phyloP scores from a whole-genome alignment of 2,113 vertebrate genomes.

The Smithornis capensis region DNA sequence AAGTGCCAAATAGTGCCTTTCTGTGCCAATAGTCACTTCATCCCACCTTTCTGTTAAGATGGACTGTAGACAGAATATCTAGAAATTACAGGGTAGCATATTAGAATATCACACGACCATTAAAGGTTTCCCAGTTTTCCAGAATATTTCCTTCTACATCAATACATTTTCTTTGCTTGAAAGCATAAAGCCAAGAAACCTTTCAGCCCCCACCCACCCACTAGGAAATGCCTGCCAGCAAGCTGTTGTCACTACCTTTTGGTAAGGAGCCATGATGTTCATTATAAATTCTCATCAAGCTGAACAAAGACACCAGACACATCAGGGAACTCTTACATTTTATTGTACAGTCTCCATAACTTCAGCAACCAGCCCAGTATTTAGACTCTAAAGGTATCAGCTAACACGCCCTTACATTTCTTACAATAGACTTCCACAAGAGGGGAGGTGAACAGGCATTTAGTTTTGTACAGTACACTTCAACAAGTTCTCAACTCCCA shows the following conservation, averaged over 20 bases:
- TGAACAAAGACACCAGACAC: neutral
- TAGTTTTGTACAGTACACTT: neutral
- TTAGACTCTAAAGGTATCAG: neutral
- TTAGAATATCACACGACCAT: neutral
- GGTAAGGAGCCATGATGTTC: rapidly evolving
- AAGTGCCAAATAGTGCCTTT: neutral
- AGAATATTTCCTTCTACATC: neutral
- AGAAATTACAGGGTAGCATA: neutral
- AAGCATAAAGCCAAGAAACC: neutral
- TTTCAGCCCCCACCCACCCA: neutral
- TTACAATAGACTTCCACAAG: neutral
- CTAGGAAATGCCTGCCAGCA: rapidly evolving
- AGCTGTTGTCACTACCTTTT: neutral
- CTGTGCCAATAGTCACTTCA: neutral
- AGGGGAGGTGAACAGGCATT: neutral
- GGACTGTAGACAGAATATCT: neutral
- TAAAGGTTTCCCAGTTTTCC: neutral
- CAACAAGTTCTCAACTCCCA: neutral
- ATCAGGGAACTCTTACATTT: neutral
- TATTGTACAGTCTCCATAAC: neutral
- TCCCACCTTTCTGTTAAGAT: neutral
- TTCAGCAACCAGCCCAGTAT: neutral
- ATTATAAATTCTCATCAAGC: neutral
- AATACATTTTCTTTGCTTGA: neutral
- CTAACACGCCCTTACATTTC: neutral